phyloP scores from a whole-genome alignment of 2,888 invertebrate genomes.

The Tholera decimalis region DNA sequence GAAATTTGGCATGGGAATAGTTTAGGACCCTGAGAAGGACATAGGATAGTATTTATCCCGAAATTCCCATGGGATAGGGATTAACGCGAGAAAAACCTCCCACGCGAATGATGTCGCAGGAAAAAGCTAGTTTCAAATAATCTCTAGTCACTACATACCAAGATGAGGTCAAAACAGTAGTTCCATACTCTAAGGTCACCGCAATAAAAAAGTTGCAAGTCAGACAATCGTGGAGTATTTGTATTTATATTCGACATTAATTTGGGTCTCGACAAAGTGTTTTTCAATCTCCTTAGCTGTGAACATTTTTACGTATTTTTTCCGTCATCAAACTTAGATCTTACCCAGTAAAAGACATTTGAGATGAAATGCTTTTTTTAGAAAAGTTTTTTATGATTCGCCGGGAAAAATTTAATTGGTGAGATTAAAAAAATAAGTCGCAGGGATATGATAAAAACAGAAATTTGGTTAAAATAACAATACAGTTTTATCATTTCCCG shows the following conservation, averaged over 20 bases:
- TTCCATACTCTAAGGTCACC: neutral
- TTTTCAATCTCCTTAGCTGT: constrained; percentile 73
- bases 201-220: constrained; percentile 62
- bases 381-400: neutral
- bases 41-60: no score
- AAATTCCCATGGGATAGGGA: no score
- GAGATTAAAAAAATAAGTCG: no score
- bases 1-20: no score
- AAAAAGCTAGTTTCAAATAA: no score
- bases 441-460: no score
- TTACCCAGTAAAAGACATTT: neutral
- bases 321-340: constrained; percentile 37
- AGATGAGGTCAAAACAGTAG: accelerated
- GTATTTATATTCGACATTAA: constrained; percentile 68
- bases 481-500: no score
- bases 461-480: no score
- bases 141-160: no score
- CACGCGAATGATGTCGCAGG: no score
- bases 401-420: neutral
- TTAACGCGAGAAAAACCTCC: no score
- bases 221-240: constrained; percentile 43
- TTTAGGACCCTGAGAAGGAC: no score
- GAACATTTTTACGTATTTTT: constrained; percentile 68
- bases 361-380: constrained; percentile 2
- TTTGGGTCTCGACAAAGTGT: constrained; percentile 71